A percentile compares a stretch with the other conserved stretches of the same genome.
Evolutionary conservation across 2,888 invertebrate species (phyloP).

Genomic region (Lamproptera curius): DNA sequence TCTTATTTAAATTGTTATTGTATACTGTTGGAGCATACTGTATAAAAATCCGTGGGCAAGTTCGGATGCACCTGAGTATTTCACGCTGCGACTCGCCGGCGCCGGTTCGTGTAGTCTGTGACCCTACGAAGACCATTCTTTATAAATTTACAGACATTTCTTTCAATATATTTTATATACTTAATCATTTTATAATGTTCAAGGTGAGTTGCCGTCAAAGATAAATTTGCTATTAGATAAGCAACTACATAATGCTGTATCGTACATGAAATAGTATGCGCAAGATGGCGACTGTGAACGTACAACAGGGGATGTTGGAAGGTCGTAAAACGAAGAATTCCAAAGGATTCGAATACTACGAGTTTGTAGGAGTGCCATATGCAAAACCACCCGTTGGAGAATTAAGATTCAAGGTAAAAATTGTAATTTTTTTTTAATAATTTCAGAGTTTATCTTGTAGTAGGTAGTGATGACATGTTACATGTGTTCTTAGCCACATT

Average conservation of each 20-base stretch:
- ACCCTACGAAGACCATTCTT: no score
- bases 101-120: conserved; percentile 60
- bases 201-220: no score
- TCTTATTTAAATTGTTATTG: conserved; percentile 10
- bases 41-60: conserved; percentile 68
- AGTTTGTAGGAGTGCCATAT: conserved; percentile 71
- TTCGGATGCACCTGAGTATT: conserved; percentile 83
- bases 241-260: no score
- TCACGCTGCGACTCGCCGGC: conserved; percentile 80
- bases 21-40: conserved; percentile 43
- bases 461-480: no score
- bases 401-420: conserved; percentile 45
- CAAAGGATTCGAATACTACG: conserved; percentile 54
- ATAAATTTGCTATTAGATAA: no score
- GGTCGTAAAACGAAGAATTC: conserved; percentile 50
- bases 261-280: no score
- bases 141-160: no score
- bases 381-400: conserved; percentile 72
- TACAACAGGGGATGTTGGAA: conserved; percentile 49
- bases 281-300: conserved; percentile 40
- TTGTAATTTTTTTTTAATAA: no score
- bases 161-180: no score
- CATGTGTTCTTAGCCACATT: no score
- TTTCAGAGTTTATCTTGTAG: no score
- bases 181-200: no score